Conservation (phyloP, 2,888 invertebrate species). For the Epistrophella euchroma region DNA sequence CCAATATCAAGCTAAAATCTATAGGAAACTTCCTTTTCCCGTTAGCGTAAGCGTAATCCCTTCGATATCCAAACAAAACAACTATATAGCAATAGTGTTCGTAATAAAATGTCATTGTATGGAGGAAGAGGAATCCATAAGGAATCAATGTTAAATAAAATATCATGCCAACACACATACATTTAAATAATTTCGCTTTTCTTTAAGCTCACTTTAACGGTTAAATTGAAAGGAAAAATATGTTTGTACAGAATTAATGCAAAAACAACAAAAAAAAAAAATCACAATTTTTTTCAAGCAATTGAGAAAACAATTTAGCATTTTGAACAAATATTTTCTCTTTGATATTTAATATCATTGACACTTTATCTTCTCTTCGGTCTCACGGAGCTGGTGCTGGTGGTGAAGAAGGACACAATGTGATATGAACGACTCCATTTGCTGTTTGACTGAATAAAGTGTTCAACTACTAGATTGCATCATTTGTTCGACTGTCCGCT, state of each 20-base stretch:
- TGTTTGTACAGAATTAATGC: neutral
- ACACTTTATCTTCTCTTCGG: conserved; percentile 21
- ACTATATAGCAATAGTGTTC: neutral
- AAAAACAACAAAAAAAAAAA: neutral
- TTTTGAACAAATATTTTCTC: conserved; percentile 21
- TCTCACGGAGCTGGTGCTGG: neutral
- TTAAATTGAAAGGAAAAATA: neutral
- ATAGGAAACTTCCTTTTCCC: neutral
- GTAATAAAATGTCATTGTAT: neutral
- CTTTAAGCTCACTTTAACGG: too few relatives aligned
- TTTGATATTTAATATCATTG: conserved; percentile 36
- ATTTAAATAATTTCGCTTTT: neutral
- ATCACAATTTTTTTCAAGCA: neutral
- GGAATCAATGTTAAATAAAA: conserved; percentile 32
- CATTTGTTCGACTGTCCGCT: conserved; percentile 36
- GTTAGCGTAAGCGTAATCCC: conserved; percentile 11
- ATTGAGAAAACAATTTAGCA: conserved; percentile 30
- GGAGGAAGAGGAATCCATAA: neutral
- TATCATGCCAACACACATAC: conserved; percentile 5
- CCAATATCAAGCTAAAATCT: neutral
- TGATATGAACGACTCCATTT: neutral
- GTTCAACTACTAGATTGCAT: conserved; percentile 23
- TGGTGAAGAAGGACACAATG: neutral
- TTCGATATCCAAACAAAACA: conserved; percentile 21
- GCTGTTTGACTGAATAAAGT: conserved; percentile 28